Conservation (phyloP, 2,888 invertebrate species). For the Aspidiotus destructor region DNA sequence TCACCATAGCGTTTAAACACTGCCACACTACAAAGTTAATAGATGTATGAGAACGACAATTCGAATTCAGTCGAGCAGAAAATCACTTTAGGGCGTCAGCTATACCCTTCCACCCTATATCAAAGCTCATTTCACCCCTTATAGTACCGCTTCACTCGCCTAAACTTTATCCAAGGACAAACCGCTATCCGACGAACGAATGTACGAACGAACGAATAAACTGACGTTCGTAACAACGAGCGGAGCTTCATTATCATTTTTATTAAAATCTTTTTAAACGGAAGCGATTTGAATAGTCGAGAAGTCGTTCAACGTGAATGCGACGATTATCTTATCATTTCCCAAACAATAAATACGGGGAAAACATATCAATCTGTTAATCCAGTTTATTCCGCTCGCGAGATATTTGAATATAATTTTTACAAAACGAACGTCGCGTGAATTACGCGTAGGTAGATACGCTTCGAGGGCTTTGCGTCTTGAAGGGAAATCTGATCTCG, state of each 20-base stretch:
- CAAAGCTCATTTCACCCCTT: neutral
- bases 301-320: constrained; percentile 15
- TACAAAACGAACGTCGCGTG: too few relatives aligned
- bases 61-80: constrained; percentile 33
- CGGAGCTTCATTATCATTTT: constrained; percentile 31
- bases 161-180: constrained; percentile 30
- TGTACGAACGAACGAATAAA: constrained; percentile 9
- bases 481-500: too few relatives aligned
- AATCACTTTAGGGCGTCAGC: constrained; percentile 33
- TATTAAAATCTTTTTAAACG: constrained; percentile 32
- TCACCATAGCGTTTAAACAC: constrained; percentile 32
- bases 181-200: constrained; percentile 20
- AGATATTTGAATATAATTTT: too few relatives aligned
- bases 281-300: constrained; percentile 29
- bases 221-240: constrained; percentile 20
- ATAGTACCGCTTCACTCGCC: constrained; percentile 14
- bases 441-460: too few relatives aligned
- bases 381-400: too few relatives aligned
- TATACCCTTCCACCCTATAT: constrained; percentile 24
- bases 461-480: too few relatives aligned
- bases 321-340: constrained; percentile 30
- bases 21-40: constrained; percentile 33
- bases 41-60: constrained; percentile 34
- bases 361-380: neutral
- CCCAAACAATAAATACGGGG: constrained; percentile 15